Evolutionary conservation across 2,797 vertebrate genomes (phyloP).

Genomic region (Caiman crocodilus): DNA sequence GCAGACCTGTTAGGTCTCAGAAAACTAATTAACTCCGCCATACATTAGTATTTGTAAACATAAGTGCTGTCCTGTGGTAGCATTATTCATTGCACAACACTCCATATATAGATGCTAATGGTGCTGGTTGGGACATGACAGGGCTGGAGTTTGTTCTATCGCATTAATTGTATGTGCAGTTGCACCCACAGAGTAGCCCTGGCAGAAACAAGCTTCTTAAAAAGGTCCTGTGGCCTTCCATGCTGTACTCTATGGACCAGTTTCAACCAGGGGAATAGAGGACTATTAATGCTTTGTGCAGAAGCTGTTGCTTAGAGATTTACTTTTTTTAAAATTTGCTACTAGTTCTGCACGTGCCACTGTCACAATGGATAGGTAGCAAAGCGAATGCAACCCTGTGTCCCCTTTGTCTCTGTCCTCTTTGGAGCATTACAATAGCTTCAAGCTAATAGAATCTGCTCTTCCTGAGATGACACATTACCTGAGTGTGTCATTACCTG

Average conservation of each 20-base stretch:
- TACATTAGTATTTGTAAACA: too few relatives aligned
- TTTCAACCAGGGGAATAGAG: neutral
- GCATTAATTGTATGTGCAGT: too few relatives aligned
- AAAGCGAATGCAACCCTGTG: neutral
- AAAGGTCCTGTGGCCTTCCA: rapidly evolving
- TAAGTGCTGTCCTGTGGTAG: too few relatives aligned
- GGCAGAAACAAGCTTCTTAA: neutral
- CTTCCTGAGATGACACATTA: neutral
- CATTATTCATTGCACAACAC: too few relatives aligned
- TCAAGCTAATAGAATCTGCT: neutral
- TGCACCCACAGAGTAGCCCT: neutral
- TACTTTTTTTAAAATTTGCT: neutral
- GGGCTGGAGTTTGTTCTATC: too few relatives aligned
- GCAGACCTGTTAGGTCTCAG: too few relatives aligned
- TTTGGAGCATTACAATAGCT: neutral
- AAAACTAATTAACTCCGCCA: too few relatives aligned
- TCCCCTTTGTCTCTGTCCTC: neutral
- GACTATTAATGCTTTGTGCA: neutral
- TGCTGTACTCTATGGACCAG: rapidly evolving
- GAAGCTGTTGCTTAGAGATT: neutral
- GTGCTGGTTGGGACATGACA: too few relatives aligned
- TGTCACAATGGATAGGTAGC: neutral
- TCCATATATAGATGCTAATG: too few relatives aligned
- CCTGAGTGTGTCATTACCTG: neutral
- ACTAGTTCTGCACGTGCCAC: neutral